Conservation (phyloP, 2,888 invertebrate genomes). For the Drosophila nigricruria region DNA sequence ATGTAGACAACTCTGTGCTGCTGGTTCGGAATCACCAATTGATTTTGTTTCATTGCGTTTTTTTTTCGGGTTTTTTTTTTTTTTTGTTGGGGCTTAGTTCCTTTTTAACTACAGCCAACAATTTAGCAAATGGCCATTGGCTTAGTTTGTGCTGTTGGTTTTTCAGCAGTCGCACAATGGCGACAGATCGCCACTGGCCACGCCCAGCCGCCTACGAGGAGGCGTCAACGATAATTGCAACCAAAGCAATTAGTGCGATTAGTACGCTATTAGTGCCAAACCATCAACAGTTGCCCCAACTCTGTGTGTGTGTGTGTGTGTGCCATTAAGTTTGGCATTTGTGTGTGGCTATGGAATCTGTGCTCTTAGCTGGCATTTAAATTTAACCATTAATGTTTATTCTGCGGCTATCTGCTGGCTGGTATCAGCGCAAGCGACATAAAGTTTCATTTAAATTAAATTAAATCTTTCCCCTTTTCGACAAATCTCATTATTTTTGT, state of each 20-base stretch:
- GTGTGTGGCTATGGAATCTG: slow-evolving; percentile 28
- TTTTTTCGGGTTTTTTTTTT: slow-evolving; percentile 17
- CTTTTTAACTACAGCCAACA: slow-evolving; percentile 62
- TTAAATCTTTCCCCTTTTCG: slow-evolving; percentile 28
- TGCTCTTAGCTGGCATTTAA: slow-evolving; percentile 46
- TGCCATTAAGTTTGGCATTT: slow-evolving; percentile 20
- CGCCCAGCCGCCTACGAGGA: slow-evolving; percentile 28
- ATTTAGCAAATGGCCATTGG: slow-evolving; percentile 68
- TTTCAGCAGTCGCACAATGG: slow-evolving; percentile 40
- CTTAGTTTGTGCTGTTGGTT: slow-evolving; percentile 51
- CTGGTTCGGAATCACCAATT: slow-evolving; percentile 67
- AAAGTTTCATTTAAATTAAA: slow-evolving; percentile 47
- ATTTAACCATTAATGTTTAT: slow-evolving; percentile 59
- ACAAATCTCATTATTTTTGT: slow-evolving; percentile 3
- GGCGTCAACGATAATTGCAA: slow-evolving; percentile 76
- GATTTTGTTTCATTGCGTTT: slow-evolving; percentile 57
- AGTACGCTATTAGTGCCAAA: slow-evolving; percentile 76
- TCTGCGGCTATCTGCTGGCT: slow-evolving; percentile 39
- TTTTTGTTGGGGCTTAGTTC: slow-evolving; percentile 33
- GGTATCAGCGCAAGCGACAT: slow-evolving; percentile 8
- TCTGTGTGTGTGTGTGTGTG: slow-evolving; percentile 23
- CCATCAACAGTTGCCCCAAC: slow-evolving; percentile 62
- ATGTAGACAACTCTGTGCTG: slow-evolving; percentile 69
- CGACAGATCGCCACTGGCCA: slow-evolving; percentile 33
- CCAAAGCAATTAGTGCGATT: slow-evolving; percentile 81